Evolutionary conservation across 2,113 vertebrate species (phyloP), one percentile per base, ranked within the genome.

Genomic region (Serinus canaria): DNA sequence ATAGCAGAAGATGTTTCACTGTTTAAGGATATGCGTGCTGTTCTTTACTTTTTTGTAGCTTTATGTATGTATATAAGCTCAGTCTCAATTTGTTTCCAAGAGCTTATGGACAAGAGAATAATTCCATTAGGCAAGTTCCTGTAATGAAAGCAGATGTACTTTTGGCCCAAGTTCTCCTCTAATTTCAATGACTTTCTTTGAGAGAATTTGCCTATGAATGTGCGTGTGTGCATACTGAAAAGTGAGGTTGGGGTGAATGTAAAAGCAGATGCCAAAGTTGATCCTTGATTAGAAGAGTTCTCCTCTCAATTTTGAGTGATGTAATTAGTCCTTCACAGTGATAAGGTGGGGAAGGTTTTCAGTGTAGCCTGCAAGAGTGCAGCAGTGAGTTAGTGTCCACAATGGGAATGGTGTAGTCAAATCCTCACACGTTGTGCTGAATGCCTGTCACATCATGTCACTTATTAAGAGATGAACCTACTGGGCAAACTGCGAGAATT

Each of bases 261-360:
- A 83, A 92, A 89, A 88, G 75, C 82, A 83, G 82, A 90, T 90
- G 78, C 59, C 84, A 43, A 37, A 94, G 74, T 21, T 88, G 87
- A 78, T 64, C 33, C 81, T 95, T 60, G 10, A 92, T 95, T 69
- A 91, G 53, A 78, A 88, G 83, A 73, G 56, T 74, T 87, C 90
- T 93, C 72, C 85, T 94, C 52, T 53, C 18, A 18, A 3, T 90
- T 91, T 92, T 83, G 93, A 66, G 70, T 94, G 84, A 89, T 23
- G 23, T 17, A 33, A 49, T 94, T 92, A 91, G n/a, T 55, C 92
- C 69, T 82, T 87, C 81, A 39, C 80, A 89, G 7, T 86, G 80
- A 39, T 90, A 30, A 21, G 6, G 77, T 76, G 79, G 87, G 74
- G 47, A 80, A 72, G 60, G 56, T 53, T 91, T 95, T 90, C 72